phyloP scores from a whole-genome alignment of 1,140 invertebrate species.

The Pseudomyrmex dendroicus region DNA sequence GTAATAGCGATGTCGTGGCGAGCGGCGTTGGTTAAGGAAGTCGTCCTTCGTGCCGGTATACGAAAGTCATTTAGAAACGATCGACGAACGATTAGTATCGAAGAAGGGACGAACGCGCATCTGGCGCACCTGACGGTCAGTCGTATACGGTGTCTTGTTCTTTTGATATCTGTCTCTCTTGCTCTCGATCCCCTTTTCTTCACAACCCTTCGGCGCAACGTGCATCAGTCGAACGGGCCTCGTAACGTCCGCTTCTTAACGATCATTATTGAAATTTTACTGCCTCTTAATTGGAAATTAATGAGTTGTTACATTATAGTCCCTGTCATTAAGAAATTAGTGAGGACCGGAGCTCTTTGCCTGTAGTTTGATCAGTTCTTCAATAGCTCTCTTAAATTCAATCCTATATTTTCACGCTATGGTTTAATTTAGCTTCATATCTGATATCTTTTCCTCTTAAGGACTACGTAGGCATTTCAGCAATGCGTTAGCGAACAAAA shows the following conservation, averaged over 20 bases:
- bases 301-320: constrained; percentile 78
- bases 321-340: constrained; percentile 78
- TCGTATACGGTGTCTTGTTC: constrained; percentile 68
- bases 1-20: constrained; percentile 44
- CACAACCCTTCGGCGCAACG: constrained; percentile 75
- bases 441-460: constrained; percentile 18
- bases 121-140: constrained; percentile 84
- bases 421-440: not conserved
- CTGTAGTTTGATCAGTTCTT: not conserved
- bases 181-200: constrained; percentile 60
- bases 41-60: constrained; percentile 35
- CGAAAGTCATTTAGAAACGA: constrained; percentile 78
- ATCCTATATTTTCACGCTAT: constrained; percentile 27
- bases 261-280: constrained; percentile 86
- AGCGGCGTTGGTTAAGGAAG: constrained; percentile 21
- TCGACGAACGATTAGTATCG: constrained; percentile 83
- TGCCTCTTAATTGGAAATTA: constrained; percentile 85
- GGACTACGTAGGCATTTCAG: not conserved
- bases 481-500: constrained; percentile 13
- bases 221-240: constrained; percentile 74
- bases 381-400: constrained; percentile 6
- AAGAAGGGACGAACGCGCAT: constrained; percentile 79
- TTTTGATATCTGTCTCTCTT: constrained; percentile 54
- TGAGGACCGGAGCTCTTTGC: constrained; percentile 42
- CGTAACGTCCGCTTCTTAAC: constrained; percentile 84